Evolutionary conservation across 2,113 vertebrate species (phyloP), one percentile per base, ranked within the genome.

Genomic region (Erpornis zantholeuca): DNA sequence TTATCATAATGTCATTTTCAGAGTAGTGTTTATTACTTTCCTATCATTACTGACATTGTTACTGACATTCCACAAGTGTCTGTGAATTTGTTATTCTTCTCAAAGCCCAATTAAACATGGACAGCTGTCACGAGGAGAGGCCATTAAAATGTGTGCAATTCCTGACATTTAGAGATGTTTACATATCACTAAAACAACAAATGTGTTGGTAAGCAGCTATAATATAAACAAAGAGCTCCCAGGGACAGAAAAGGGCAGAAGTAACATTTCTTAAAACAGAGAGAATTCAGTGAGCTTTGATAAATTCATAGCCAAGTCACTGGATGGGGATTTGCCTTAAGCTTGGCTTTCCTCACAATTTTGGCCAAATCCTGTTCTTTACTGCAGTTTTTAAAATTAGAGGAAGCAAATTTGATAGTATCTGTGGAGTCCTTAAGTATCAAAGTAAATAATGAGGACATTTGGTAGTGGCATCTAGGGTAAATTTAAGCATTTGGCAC

Each of bases 81-180:
- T 49, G 84, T 36, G 75, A 53, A 83, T 60, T 40, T 75, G 33
- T 63, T 49, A 28, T 24, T 65, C 21, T 82, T 63, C 38, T 66
- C 13, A 1, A 66, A 71, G 69, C 60, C 76, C 72, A 83, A n/a
- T 70, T 80, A 94, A 93, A 80, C 0, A 0, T 21, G 59, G 64
- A 40, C 71, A 95, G 79, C 85, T 77, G 71, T 66, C 75, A 66
- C 0, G 6, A 93, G 75, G 60, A 57, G 10, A 4, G 47, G 52
- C 23, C 76, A 90, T 60, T 66, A 90, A 96, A 90, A 96, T 28
- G 24, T 35, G 42, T 88, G 79, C 33, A 72, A 92, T 75, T 91
- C 77, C 35, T 89, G 78, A 95, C 81, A 94, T 80, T 85, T 57
- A 76, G 83, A 88, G 36, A 91, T 73, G 63, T 85, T 94, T 70